Percentiles rank a stretch among this genome's conserved stretches.
These are phyloP conservation scores for Quadroppia sp. DNA, from an alignment of 2,888 invertebrate species.

Conservation along the genomic window DNA sequence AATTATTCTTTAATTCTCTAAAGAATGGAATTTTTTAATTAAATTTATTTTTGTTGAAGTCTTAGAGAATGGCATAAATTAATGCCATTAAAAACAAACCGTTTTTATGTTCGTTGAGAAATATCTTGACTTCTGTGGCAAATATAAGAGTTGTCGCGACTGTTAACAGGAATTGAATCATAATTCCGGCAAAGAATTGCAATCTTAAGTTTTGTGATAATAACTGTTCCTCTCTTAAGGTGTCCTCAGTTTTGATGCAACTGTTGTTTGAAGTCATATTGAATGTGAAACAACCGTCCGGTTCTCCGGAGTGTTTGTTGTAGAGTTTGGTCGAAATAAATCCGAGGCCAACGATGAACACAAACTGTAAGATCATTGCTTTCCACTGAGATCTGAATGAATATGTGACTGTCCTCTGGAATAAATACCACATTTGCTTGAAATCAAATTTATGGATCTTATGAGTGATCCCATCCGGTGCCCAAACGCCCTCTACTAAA, in stretches of 20 bases:
- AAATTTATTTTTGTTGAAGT: too few species aligned
- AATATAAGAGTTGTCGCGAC: conserved; percentile 24
- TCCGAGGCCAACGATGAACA: not conserved
- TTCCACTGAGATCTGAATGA: conserved; percentile 29
- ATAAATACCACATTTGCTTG: conserved; percentile 13
- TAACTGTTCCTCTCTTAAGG: not conserved
- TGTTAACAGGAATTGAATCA: conserved; percentile 1
- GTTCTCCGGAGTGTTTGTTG: conserved; percentile 25
- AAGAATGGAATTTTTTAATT: too few species aligned
- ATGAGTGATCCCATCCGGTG: not conserved
- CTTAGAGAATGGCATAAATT: too few species aligned
- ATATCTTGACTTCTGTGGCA: conserved; percentile 18
- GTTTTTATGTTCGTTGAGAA: conserved; percentile 24
- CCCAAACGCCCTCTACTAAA: not conserved
- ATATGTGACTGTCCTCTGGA: not conserved
- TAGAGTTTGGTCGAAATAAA: not conserved
- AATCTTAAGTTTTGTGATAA: conserved; percentile 15
- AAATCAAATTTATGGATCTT: not conserved
- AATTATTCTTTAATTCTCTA: too few species aligned
- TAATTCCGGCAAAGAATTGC: not conserved
- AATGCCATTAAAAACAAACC: not conserved
- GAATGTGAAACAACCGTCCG: conserved; percentile 23
- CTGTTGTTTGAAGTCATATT: not conserved
- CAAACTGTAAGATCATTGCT: conserved; percentile 18
- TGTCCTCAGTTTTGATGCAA: conserved; percentile 12